phyloP scores from a whole-genome alignment of 2,113 vertebrate species.

The Peromyscus leucopus region DNA sequence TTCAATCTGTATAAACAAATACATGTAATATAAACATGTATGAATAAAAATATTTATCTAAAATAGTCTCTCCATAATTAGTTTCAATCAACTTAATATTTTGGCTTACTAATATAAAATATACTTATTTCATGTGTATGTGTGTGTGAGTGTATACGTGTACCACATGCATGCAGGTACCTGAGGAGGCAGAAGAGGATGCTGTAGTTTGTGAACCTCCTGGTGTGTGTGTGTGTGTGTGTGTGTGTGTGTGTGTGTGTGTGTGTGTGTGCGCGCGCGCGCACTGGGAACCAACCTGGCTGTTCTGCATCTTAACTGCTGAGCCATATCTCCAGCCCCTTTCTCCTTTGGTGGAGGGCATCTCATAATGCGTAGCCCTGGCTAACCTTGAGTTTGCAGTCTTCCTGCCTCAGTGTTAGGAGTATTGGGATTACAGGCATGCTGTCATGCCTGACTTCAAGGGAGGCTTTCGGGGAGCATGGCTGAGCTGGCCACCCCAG shows the following conservation, averaged over 20 bases:
- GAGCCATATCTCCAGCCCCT: neutral
- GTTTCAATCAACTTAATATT: conserved; percentile 13
- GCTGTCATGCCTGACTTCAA: neutral
- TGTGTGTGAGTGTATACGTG: neutral
- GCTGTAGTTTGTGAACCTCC: neutral
- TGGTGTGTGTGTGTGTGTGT: neutral
- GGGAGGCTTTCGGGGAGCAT: neutral
- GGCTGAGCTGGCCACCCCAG: neutral
- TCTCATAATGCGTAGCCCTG: neutral
- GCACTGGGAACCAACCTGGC: neutral
- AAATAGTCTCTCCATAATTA: conserved; percentile 19
- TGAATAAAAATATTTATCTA: neutral
- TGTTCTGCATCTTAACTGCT: neutral
- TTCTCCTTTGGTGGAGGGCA: neutral
- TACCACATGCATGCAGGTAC: neutral
- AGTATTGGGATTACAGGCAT: neutral
- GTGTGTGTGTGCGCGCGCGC: no score
- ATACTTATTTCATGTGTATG: neutral
- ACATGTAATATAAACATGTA: neutral
- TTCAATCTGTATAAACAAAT: neutral
- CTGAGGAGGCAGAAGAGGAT: neutral
- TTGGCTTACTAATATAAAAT: neutral
- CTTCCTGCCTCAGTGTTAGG: neutral
- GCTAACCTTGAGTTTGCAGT: neutral
- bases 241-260: no score